Base-by-base conservation (phyloP, 2,113 vertebrate species). In the Benitochromis conjunctus region DNA sequence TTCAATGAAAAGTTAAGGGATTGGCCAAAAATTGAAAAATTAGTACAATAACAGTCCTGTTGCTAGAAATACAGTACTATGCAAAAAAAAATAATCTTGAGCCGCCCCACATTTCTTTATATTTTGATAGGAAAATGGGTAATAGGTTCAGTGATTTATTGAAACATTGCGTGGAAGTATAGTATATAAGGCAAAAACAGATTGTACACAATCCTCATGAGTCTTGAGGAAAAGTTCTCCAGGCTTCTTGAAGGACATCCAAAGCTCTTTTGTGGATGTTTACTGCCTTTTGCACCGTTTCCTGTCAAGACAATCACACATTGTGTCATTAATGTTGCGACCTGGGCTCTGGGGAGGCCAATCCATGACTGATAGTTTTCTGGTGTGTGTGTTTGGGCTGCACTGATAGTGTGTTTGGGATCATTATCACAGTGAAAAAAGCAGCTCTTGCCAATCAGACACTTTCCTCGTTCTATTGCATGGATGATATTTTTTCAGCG, bases 401-500 rank as follows among this genome's bases (percentile, higher is more conserved):
- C 34, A 64, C 19, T 1, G 34, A 38, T 10, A 38, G 60, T 64
- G 10, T 36, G 58, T 62, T 62, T 62, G 9, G 3, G 29, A 62
- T 62, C 58, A 0, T 62, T 62, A 4, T 19, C 58, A 62, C 58
- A 36, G 29, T 62, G 29, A 19, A 62, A 62, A 62, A 62, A 62
- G 9, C 34, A 62, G 1, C 29, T 62, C 9, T 36, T 62, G 0
- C 58, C 31, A 62, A 19, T 36, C 3, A 62, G 29, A 36, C 16
- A 62, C 58, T 36, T 62, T 62, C 5, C 58, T 34, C 16, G 1
- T 62, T 62, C 0, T 0, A 9, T 34, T 62, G 5, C 29, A 34
- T 0, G 58, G 4, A 64, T 1, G 60, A 10, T 64, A 38, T 38
- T 64, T 64, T 64, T 64, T 19, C 34, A 38, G 60, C 19, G 36